Percentiles rank a stretch among this genome's conserved stretches.
Conservation (phyloP, 1,140 invertebrate genomes). For the Maniola jurtina region DNA sequence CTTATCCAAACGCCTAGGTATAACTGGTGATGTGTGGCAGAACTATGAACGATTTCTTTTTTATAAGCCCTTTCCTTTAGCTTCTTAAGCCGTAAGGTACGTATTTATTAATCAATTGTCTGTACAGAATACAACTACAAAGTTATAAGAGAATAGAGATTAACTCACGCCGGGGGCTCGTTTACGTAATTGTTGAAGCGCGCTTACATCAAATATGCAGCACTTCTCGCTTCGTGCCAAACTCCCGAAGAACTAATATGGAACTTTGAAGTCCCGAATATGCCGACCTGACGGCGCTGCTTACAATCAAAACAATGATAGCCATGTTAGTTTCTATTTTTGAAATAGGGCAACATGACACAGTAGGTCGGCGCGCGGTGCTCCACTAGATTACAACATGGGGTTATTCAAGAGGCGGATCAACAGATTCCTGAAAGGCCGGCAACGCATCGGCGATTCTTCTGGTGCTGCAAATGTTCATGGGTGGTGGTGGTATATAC, state of each 20-base stretch:
- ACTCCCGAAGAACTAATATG: slow-evolving; percentile 28
- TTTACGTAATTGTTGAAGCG: slow-evolving; percentile 58
- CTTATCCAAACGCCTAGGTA: no score
- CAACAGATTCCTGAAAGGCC: no score
- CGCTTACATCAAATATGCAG: slow-evolving; percentile 66
- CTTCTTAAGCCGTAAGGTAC: not conserved
- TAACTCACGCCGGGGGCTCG: slow-evolving; percentile 41
- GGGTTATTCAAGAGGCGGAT: no score
- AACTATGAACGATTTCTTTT: no score
- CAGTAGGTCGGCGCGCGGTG: not conserved
- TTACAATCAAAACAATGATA: slow-evolving; percentile 29
- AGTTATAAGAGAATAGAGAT: slow-evolving; percentile 18
- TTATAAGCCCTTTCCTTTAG: no score
- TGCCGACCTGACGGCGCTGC: slow-evolving; percentile 31
- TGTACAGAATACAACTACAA: slow-evolving; percentile 6
- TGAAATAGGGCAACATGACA: not conserved
- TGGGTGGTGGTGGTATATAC: no score
- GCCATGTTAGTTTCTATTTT: slow-evolving; percentile 26
- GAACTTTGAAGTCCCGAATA: slow-evolving; percentile 12
- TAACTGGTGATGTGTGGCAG: no score
- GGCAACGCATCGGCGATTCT: no score
- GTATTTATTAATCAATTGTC: not conserved
- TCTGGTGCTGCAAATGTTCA: no score
- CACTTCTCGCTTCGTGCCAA: slow-evolving; percentile 37
- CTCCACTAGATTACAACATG: no score